Evolutionary conservation across 1,140 invertebrate genomes (phyloP).

Genomic region (Drosophila micromelanica): DNA sequence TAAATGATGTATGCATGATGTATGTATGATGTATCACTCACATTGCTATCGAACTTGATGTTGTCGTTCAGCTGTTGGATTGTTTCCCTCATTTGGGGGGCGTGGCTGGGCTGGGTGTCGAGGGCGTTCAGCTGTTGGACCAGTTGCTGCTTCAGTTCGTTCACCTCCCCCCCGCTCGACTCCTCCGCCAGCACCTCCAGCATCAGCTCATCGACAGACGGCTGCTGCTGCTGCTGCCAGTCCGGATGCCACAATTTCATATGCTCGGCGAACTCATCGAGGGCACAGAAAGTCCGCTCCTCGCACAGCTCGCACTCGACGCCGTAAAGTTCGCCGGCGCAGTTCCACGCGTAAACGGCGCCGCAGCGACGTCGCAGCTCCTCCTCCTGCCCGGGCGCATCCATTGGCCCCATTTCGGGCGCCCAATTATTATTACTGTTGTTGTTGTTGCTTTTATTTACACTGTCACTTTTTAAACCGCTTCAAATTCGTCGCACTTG

Average conservation of each 20-base stretch:
- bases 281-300: conserved; percentile 66
- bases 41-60: conserved; percentile 24
- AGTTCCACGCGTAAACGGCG: conserved; percentile 74
- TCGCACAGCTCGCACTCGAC: conserved; percentile 76
- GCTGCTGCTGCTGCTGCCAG: conserved; percentile 59
- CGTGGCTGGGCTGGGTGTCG: conserved; percentile 26
- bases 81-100: not conserved
- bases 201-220: conserved; percentile 68
- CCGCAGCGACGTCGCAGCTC: conserved; percentile 62
- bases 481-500: conserved; percentile 34
- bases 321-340: conserved; percentile 70
- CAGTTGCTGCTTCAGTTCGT: conserved; percentile 67
- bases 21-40: conserved; percentile 22
- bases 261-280: conserved; percentile 70
- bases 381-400: conserved; percentile 20
- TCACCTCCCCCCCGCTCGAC: conserved; percentile 54
- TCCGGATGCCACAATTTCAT: conserved; percentile 76
- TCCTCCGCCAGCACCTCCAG: conserved; percentile 70
- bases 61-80: conserved; percentile 8
- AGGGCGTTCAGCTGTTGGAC: conserved; percentile 60
- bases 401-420: conserved; percentile 8
- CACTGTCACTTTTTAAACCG: conserved; percentile 68
- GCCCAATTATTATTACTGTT: not conserved
- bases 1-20: not conserved
- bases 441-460: conserved; percentile 12